Percentiles rank a stretch among this genome's conserved stretches.
phyloP scores from a whole-genome alignment of 2,888 invertebrate genomes.

The Sinelater perroti region DNA sequence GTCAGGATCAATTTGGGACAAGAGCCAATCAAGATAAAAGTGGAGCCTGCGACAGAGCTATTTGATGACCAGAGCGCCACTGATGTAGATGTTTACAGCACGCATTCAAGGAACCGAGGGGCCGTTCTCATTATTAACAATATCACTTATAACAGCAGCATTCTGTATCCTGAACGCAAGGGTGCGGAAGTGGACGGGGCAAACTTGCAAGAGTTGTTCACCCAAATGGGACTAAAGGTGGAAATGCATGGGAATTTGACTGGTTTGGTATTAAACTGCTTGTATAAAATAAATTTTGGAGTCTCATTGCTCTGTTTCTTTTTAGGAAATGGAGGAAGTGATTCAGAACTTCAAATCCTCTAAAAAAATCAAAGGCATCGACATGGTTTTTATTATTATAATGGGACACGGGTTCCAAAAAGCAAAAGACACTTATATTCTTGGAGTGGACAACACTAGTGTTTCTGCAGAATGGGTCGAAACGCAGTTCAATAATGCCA shows the following conservation, averaged over 20 bases:
- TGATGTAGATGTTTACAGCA: conserved; percentile 62
- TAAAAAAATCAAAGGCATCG: conserved; percentile 60
- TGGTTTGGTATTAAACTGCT: conserved; percentile 54
- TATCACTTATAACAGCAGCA: conserved; percentile 62
- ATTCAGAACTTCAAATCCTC: conserved; percentile 59
- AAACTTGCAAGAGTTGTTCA: conserved; percentile 68
- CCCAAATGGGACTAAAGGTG: conserved; percentile 67
- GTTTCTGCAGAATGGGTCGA: conserved; percentile 65
- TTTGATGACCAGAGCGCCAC: conserved; percentile 56
- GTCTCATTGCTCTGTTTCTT: conserved; percentile 16
- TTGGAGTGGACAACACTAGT: conserved; percentile 66
- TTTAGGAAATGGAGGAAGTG: conserved; percentile 59
- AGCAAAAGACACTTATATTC: conserved; percentile 62
- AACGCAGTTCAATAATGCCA: conserved; percentile 67
- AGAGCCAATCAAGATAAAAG: conserved; percentile 46
- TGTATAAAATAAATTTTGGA: no score
- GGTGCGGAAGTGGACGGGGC: conserved; percentile 69
- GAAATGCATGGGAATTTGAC: conserved; percentile 59
- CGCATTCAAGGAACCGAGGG: conserved; percentile 67
- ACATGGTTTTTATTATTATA: conserved; percentile 71
- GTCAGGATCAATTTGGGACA: conserved; percentile 45
- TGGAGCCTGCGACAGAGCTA: conserved; percentile 60
- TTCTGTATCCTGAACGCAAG: conserved; percentile 58
- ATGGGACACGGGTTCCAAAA: conserved; percentile 72
- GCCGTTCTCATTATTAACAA: conserved; percentile 70